Evolutionary conservation across 1,140 invertebrate species (phyloP).

Genomic region (Megalonaias nervosa): DNA sequence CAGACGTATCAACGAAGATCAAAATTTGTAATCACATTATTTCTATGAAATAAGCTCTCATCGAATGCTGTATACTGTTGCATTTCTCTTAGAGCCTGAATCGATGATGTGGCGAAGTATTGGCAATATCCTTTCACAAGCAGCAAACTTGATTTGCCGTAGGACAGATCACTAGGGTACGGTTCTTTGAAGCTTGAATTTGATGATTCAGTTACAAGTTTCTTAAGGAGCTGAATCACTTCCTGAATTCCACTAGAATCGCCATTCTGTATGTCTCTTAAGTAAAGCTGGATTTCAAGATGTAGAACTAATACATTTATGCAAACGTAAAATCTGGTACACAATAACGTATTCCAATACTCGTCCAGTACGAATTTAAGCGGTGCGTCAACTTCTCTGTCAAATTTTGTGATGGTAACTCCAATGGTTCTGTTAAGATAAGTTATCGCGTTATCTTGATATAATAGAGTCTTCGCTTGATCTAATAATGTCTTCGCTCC

Average conservation of each 20-base stretch:
- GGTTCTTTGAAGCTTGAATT: not conserved
- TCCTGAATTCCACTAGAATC: no score
- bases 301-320: not conserved
- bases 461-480: not conserved
- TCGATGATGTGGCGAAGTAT: not conserved
- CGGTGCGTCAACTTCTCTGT: not conserved
- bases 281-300: not conserved
- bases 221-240: not conserved
- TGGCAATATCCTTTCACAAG: not conserved
- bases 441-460: no score
- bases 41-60: not conserved
- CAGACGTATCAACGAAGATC: not conserved
- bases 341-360: not conserved
- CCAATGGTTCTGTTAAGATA: not conserved
- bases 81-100: not conserved
- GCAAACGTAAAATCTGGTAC: not conserved
- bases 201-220: not conserved
- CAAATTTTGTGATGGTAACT: constrained; percentile 1
- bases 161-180: constrained; percentile 1
- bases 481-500: not conserved
- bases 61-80: not conserved
- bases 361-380: not conserved
- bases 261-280: not conserved
- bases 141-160: not conserved
- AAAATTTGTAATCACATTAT: not conserved